These are phyloP conservation scores for Lepus townsendii DNA, from an alignment of 2,797 vertebrate genomes.

Conservation along the genomic window DNA sequence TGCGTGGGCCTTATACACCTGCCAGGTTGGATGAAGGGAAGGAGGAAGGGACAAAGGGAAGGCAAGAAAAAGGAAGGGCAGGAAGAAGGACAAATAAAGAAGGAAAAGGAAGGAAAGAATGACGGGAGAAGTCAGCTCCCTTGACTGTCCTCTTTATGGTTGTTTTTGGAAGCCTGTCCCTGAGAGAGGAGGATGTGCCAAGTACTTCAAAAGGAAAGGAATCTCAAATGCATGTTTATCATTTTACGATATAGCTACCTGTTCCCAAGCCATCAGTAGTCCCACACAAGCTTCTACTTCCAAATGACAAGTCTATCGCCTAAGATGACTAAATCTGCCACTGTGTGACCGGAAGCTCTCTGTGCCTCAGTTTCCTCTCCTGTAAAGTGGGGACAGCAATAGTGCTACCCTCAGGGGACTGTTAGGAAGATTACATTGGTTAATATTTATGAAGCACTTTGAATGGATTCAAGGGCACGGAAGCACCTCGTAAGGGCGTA, in stretches of 20 bases:
- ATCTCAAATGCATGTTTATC: not conserved
- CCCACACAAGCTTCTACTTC: not conserved
- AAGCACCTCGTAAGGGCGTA: not conserved
- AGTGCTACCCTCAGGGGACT: not conserved
- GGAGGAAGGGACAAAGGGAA: not conserved
- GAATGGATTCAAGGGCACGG: not conserved
- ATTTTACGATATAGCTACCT: not conserved
- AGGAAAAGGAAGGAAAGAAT: not conserved
- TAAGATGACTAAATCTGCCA: not conserved
- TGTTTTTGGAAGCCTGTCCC: not conserved
- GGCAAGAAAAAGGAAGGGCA: not conserved
- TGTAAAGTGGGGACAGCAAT: not conserved
- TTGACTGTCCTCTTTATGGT: not conserved
- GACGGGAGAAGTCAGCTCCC: not conserved
- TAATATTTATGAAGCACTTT: slow-evolving; percentile 5
- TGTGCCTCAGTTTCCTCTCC: not conserved
- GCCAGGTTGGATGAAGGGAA: not conserved
- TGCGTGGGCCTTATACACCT: not conserved
- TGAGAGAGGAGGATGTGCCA: not conserved
- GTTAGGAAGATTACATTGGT: not conserved
- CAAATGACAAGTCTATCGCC: not conserved
- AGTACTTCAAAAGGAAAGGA: not conserved
- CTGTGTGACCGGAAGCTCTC: not conserved
- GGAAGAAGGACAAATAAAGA: not conserved
- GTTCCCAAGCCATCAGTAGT: not conserved